Evolutionary conservation across 64 coral and sea anemone species (phyloP).

Genomic region (Porites australiensis): DNA sequence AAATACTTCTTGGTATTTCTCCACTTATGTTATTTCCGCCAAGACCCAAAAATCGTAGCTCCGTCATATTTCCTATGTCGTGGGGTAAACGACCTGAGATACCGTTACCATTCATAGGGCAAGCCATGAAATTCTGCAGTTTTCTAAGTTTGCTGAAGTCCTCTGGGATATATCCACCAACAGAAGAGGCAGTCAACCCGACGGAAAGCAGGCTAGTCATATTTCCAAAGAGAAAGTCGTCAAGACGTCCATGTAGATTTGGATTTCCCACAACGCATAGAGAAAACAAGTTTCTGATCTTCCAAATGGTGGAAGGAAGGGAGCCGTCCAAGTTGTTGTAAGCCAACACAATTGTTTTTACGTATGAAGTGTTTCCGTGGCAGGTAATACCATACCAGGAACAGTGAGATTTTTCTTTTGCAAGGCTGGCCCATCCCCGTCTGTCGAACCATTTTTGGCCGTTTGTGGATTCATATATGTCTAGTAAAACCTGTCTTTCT

Average conservation of each 20-base stretch:
- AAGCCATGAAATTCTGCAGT: slow-evolving; percentile 25
- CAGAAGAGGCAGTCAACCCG: slow-evolving; percentile 23
- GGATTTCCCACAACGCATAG: slow-evolving; percentile 46
- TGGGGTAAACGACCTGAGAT: slow-evolving; percentile 33
- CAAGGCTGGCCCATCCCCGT: slow-evolving; percentile 24
- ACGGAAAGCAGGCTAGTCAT: slow-evolving; percentile 25
- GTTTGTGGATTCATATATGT: slow-evolving; percentile 36
- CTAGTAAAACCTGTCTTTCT: slow-evolving; percentile 56
- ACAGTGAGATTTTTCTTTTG: slow-evolving; percentile 21
- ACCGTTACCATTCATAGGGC: slow-evolving; percentile 15
- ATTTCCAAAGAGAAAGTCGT: slow-evolving; percentile 37
- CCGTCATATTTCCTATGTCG: slow-evolving; percentile 43
- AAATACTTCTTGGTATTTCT: slow-evolving; percentile 48
- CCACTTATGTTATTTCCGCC: slow-evolving; percentile 40
- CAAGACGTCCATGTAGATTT: slow-evolving; percentile 12
- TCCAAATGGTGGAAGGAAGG: slow-evolving; percentile 39
- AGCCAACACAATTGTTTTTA: slow-evolving; percentile 57
- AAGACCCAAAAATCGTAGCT: background rate
- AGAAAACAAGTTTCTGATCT: slow-evolving; percentile 38
- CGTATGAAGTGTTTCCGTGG: slow-evolving; percentile 35
- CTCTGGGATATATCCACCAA: slow-evolving; percentile 24
- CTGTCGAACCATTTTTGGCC: slow-evolving; percentile 13
- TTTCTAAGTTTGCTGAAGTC: background rate
- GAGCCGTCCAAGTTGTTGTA: slow-evolving; percentile 51
- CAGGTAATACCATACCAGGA: slow-evolving; percentile 58